Percentiles rank a stretch among this genome's conserved stretches.
Conservation (phyloP, 2,113 vertebrate species). For the Pelmatolapia mariae region DNA sequence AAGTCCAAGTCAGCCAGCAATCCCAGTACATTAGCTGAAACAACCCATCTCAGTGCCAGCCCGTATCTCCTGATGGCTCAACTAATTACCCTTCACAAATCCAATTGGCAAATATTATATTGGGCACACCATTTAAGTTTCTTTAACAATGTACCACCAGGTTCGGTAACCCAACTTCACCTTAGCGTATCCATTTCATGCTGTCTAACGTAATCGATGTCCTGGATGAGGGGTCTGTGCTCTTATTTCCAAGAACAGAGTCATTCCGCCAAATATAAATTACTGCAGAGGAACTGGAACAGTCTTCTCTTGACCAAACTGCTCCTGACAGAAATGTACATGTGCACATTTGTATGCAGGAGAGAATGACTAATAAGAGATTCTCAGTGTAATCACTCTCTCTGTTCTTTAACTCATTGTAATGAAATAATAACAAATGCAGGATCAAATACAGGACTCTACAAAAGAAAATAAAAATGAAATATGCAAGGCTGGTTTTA, state of each 20-base stretch:
- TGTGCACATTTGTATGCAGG: neutral
- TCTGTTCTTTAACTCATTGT: neutral
- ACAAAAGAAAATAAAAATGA: constrained; percentile 24
- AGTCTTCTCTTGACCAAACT: neutral
- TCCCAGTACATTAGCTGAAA: neutral
- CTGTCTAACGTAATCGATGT: neutral
- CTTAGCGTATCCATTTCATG: neutral
- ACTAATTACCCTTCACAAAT: neutral
- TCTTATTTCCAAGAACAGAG: accelerated
- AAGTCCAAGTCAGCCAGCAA: neutral
- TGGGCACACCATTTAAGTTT: neutral
- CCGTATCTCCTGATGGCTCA: neutral
- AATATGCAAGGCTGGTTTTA: neutral
- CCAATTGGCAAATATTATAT: neutral
- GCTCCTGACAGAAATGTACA: neutral
- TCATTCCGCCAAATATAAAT: neutral
- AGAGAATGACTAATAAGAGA: neutral
- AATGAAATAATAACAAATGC: constrained; percentile 27
- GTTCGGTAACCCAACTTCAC: neutral
- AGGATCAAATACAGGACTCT: constrained; percentile 14
- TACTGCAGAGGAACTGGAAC: neutral
- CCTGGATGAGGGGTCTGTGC: neutral
- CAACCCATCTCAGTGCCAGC: neutral
- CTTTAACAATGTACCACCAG: neutral
- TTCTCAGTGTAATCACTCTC: neutral